A percentile compares a stretch with the other conserved stretches of the same genome.
These are phyloP conservation scores for Anthrax anthrax DNA, from an alignment of 2,888 invertebrate genomes.

Conservation along the genomic window DNA sequence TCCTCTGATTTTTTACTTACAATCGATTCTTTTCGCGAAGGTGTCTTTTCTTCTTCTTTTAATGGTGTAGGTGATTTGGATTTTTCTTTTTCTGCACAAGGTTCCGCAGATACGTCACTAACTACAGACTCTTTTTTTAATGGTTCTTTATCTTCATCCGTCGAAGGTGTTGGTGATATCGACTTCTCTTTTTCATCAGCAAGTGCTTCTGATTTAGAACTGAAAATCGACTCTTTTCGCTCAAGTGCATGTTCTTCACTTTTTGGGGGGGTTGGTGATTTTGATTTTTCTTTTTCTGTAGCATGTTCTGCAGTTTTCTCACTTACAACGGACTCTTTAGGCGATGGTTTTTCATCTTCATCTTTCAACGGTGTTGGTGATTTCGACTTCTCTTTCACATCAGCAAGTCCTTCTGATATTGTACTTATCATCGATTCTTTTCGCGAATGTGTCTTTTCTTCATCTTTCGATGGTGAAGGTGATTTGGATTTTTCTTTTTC, in stretches of 20 bases:
- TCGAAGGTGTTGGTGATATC: neutral
- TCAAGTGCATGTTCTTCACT: neutral
- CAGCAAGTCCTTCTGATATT: neutral
- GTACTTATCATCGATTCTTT: neutral
- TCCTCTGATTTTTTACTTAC: no score
- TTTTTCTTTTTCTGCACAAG: neutral
- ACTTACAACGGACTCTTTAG: neutral
- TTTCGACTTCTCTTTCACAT: constrained; percentile 1
- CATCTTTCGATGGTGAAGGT: neutral
- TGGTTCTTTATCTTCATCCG: neutral
- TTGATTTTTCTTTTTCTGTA: neutral
- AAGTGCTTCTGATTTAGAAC: neutral
- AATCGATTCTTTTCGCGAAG: neutral
- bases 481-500: constrained; percentile 1
- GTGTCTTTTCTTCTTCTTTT: constrained; percentile 7
- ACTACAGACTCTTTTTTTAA: constrained; percentile 4
- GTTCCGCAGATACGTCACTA: neutral
- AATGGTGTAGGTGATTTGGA: neutral
- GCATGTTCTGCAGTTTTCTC: neutral
- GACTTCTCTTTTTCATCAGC: neutral
- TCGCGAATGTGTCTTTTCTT: neutral
- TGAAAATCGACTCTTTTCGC: neutral
- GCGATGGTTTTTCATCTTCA: neutral
- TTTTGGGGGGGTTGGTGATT: constrained; percentile 1
- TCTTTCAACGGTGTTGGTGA: neutral